Conservation (phyloP, 1,140 invertebrate species). For the Formica exsecta region DNA sequence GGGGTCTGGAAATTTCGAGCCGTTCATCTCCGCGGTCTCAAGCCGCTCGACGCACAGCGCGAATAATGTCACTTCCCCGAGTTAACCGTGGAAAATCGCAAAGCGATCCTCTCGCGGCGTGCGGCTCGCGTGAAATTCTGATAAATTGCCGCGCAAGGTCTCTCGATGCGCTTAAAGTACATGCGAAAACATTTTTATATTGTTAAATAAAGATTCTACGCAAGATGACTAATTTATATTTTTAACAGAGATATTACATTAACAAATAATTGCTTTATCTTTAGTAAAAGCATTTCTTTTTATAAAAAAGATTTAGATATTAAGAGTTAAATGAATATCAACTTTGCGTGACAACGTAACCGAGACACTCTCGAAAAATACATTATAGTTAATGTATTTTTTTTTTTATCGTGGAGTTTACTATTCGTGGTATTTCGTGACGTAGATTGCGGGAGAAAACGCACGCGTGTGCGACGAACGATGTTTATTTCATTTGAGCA, state of each 20-base stretch:
- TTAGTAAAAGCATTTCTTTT: background rate
- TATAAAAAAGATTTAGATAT: background rate
- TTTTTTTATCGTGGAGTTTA: background rate
- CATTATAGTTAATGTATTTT: background rate
- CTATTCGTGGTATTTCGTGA: conserved; percentile 7
- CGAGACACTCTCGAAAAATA: background rate
- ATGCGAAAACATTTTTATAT: background rate
- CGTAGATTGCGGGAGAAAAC: background rate
- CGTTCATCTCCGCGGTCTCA: background rate
- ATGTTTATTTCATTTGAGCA: conserved; percentile 19
- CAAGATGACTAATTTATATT: background rate
- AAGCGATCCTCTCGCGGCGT: conserved; percentile 45
- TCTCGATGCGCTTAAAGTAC: background rate
- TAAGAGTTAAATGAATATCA: background rate
- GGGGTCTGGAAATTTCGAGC: conserved; percentile 45
- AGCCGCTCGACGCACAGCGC: conserved; percentile 16
- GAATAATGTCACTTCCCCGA: conserved; percentile 58
- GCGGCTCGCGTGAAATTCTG: conserved; percentile 47
- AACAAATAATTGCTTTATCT: background rate
- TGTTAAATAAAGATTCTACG: background rate
- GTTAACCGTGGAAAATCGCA: conserved; percentile 53
- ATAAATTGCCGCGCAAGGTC: conserved; percentile 32
- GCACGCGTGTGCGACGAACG: background rate
- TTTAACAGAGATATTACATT: background rate
- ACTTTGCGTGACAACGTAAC: conserved; percentile 1